Evolutionary conservation across 1,140 invertebrate species (phyloP).

Genomic region (Atta texana): DNA sequence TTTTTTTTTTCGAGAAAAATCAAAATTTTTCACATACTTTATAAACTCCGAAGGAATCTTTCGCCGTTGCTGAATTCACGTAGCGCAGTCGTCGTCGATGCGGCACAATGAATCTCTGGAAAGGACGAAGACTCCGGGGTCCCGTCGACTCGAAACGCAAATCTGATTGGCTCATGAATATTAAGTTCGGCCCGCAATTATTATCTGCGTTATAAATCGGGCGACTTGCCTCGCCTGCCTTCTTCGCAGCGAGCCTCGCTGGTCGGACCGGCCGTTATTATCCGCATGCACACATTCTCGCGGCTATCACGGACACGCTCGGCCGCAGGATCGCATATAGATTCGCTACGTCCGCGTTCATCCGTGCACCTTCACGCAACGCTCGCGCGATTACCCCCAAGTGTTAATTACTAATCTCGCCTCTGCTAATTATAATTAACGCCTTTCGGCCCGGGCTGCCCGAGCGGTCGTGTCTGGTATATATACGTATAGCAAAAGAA

Average conservation of each 20-base stretch:
- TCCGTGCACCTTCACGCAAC: constrained; percentile 72
- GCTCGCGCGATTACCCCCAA: constrained; percentile 82
- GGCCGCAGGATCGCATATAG: constrained; percentile 34
- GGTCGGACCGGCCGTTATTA: constrained; percentile 80
- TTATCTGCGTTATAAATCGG: constrained; percentile 87
- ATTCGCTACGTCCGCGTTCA: constrained; percentile 27
- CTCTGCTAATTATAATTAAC: constrained; percentile 86
- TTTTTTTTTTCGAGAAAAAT: too few species aligned
- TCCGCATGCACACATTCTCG: constrained; percentile 70
- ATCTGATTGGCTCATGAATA: constrained; percentile 87
- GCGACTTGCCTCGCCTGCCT: constrained; percentile 83
- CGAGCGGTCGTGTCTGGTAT: constrained; percentile 56
- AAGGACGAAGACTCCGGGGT: constrained; percentile 79
- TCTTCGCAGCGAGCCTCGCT: constrained; percentile 73
- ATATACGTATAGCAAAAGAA: constrained; percentile 67
- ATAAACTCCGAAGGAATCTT: background rate
- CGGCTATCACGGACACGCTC: constrained; percentile 14
- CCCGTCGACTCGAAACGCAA: constrained; percentile 84
- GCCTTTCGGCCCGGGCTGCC: constrained; percentile 80
- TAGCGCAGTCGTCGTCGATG: constrained; percentile 27
- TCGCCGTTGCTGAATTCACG: constrained; percentile 14
- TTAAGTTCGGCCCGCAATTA: constrained; percentile 87
- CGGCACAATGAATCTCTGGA: constrained; percentile 79
- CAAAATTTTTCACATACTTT: too few species aligned
- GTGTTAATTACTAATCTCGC: constrained; percentile 86